A percentile compares a stretch with the other conserved stretches of the same genome.
Evolutionary conservation across 2,113 vertebrate species (phyloP).

Genomic region (Octodon degus): DNA sequence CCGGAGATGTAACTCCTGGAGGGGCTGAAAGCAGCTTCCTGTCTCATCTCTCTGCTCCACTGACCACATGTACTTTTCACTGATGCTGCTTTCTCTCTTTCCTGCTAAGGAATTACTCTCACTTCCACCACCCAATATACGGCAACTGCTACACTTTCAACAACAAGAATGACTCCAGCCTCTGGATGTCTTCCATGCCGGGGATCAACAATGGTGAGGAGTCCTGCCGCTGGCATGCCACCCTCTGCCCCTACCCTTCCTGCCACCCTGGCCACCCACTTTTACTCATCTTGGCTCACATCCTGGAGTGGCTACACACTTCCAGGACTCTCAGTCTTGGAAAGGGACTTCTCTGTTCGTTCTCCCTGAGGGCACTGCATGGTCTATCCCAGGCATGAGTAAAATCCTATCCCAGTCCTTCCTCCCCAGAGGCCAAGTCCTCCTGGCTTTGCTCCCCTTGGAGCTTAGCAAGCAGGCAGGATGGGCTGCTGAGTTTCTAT

Average conservation of each 20-base stretch:
- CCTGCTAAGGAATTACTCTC: conserved; percentile 87
- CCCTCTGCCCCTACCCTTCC: background rate
- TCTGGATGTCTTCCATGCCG: conserved; percentile 89
- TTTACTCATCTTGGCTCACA: background rate
- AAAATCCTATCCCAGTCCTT: background rate
- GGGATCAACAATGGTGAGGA: conserved; percentile 88
- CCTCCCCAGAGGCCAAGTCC: background rate
- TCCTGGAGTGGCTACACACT: background rate
- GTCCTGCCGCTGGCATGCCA: background rate
- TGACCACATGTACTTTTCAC: background rate
- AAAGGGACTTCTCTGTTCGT: background rate
- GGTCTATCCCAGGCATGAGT: background rate
- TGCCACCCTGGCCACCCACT: fast-evolving
- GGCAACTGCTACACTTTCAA: conserved; percentile 92
- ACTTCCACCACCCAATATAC: conserved; percentile 89
- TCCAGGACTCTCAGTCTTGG: background rate
- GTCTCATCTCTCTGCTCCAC: too few species aligned
- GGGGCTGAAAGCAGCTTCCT: background rate
- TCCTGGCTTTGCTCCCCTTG: background rate
- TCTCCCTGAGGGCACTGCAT: background rate
- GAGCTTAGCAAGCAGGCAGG: background rate
- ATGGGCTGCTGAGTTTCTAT: background rate
- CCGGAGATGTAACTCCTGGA: background rate
- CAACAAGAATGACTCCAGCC: conserved; percentile 83
- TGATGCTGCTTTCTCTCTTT: background rate